Evolutionary conservation across 2,888 invertebrate species (phyloP), one percentile per base, ranked within the genome.

Genomic region (Priocnemis perturbator): DNA sequence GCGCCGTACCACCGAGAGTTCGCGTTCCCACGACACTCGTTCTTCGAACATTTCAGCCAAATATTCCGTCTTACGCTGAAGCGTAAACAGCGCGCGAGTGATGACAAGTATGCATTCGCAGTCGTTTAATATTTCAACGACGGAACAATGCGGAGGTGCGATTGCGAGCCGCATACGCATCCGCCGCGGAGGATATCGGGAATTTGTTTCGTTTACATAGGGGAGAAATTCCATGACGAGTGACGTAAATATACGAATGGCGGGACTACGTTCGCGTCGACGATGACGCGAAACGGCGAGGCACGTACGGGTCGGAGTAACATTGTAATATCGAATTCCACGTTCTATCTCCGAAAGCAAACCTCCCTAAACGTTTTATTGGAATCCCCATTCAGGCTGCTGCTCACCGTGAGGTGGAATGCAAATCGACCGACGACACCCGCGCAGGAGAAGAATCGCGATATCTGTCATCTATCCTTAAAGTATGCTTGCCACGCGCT

Each of bases 301-400:
- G 69, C 80, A 79, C 76, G 78, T 79, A 67, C 74, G 73, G 71
- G 83, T 85, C 82, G 85, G 85, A 85, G 85, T 86, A 84, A 83
- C 77, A 74, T 77, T 81, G 83, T 82, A 83, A 86, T 86, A 85
- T 86, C 81, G 85, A 84, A 87, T 86, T 85, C 86, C 87, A 72
- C 73, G 72, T 78, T 78, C 76, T 79, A 56, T 61, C 61, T 65
- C 71, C 77, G 74, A 71, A 68, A 77, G 69, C 66, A 70, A 69
- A 73, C 77, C 60, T 76, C 77, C 76, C 77, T 74, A 71, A 76
- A 72, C 77, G 76, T 79, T 81, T 82, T 84, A 85, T 86, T 84
- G 85, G 81, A 86, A 85, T 86, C 77, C 77, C 70, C 67, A 69
- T 76, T 71, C 78, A 71, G 50, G 62, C 70, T 66, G 66, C 50